Percentiles rank a stretch among this genome's conserved stretches.
Evolutionary conservation across 2,888 invertebrate genomes (phyloP).

Genomic region (Ectemnius lituratus): DNA sequence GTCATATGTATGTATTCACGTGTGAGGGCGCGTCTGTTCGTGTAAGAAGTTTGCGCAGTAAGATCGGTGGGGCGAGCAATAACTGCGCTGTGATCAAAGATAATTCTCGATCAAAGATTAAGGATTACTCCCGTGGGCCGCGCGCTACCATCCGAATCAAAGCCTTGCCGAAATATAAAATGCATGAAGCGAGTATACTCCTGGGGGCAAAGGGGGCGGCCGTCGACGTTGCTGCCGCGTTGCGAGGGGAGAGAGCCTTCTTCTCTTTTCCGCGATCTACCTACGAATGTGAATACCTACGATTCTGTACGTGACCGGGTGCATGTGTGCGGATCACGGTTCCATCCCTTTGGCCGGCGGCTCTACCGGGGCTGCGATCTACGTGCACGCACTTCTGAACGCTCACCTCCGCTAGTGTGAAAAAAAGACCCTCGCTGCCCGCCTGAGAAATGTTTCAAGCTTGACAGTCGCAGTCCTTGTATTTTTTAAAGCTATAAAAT

Average conservation of each 20-base stretch:
- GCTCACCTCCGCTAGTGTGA: slow-evolving; percentile 17
- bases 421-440: not conserved
- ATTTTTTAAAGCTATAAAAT: too few relatives aligned
- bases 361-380: slow-evolving; percentile 24
- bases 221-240: slow-evolving; percentile 9
- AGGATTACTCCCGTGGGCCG: slow-evolving; percentile 69
- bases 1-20: too few relatives aligned
- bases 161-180: slow-evolving; percentile 75
- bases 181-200: slow-evolving; percentile 75
- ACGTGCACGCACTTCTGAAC: slow-evolving; percentile 34
- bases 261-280: slow-evolving; percentile 11
- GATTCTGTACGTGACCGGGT: slow-evolving; percentile 22
- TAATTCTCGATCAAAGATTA: slow-evolving; percentile 76
- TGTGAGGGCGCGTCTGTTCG: not conserved
- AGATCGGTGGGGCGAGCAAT: slow-evolving; percentile 47
- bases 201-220: slow-evolving; percentile 28
- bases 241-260: slow-evolving; percentile 26
- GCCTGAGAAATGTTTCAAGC: not conserved
- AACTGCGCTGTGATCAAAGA: slow-evolving; percentile 72
- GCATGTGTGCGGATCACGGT: not conserved
- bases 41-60: not conserved
- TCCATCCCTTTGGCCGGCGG: slow-evolving; percentile 4
- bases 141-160: slow-evolving; percentile 72
- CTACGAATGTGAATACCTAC: slow-evolving; percentile 19
- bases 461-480: too few relatives aligned